Percentiles rank a stretch among this genome's conserved stretches.
phyloP scores from a whole-genome alignment of 2,113 vertebrate genomes.

The Larimichthys crocea region DNA sequence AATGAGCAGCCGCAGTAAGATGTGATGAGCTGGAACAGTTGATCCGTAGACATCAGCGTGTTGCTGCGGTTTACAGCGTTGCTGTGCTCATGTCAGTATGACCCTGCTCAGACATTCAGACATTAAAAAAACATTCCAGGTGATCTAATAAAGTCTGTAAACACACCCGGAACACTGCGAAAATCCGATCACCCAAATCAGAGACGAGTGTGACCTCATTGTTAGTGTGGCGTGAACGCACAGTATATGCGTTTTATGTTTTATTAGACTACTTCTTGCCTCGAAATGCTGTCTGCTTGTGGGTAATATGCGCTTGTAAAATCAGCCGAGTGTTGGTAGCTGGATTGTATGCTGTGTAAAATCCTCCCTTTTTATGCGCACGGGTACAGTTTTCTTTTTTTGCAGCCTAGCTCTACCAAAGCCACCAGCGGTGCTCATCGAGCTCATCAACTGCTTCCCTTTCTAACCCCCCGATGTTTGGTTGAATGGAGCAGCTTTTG shows the following conservation, averaged over 20 bases:
- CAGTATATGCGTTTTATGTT: slow-evolving; percentile 33
- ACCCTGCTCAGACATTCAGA: slow-evolving; percentile 23
- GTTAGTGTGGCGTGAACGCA: slow-evolving; percentile 35
- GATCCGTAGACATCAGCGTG: slow-evolving; percentile 35
- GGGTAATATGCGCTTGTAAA: slow-evolving; percentile 39
- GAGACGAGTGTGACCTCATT: slow-evolving; percentile 25
- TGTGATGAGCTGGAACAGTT: slow-evolving; percentile 56
- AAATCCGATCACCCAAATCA: slow-evolving; percentile 26
- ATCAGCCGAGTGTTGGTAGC: slow-evolving; percentile 40
- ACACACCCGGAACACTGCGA: slow-evolving; percentile 1
- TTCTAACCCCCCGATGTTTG: slow-evolving; percentile 50
- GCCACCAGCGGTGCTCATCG: slow-evolving; percentile 15
- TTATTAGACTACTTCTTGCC: slow-evolving; percentile 38
- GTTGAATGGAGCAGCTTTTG: slow-evolving; percentile 50
- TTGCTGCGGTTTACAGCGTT: slow-evolving; percentile 28
- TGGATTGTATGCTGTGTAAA: slow-evolving; percentile 27
- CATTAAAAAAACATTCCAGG: slow-evolving; percentile 37
- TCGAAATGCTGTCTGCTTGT: slow-evolving; percentile 18
- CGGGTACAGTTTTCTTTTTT: slow-evolving; percentile 14
- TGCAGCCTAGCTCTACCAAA: slow-evolving; percentile 13
- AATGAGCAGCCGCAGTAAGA: slow-evolving; percentile 42
- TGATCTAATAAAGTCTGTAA: slow-evolving; percentile 38
- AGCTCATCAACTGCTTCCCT: slow-evolving; percentile 46
- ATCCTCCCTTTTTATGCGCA: slow-evolving; percentile 27
- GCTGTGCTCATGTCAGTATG: slow-evolving; percentile 19